A percentile compares a stretch with the other conserved stretches of the same genome.
These are phyloP conservation scores for Cardinalis cardinalis DNA, from an alignment of 2,113 vertebrate species.

Conservation along the genomic window DNA sequence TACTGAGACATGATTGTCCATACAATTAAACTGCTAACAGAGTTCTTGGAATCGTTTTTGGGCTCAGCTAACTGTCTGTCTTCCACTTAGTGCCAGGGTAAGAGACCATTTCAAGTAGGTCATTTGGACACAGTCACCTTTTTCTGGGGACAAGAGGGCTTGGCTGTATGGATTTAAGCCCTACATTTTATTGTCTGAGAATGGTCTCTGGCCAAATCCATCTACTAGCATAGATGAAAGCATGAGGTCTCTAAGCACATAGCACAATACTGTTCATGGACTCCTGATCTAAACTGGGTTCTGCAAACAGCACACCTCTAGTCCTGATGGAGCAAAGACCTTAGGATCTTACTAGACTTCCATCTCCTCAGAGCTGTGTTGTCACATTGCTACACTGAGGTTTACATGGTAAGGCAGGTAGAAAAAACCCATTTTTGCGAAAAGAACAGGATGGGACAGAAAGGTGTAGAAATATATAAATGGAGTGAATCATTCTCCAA, in stretches of 20 bases:
- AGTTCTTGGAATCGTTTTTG: background rate
- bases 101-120: background rate
- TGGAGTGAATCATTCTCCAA: background rate
- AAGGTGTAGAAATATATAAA: background rate
- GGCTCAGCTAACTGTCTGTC: background rate
- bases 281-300: background rate
- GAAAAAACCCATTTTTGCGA: background rate
- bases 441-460: background rate
- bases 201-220: background rate
- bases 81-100: background rate
- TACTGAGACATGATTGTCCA: background rate
- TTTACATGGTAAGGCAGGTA: background rate
- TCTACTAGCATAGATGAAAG: background rate
- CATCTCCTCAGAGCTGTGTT: background rate
- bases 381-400: background rate
- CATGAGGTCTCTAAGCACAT: background rate
- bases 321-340: background rate
- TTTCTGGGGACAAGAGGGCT: background rate
- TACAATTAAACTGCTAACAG: constrained; percentile 15
- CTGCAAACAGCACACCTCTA: background rate
- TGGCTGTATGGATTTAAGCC: background rate
- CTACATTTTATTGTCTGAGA: background rate
- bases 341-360: background rate
- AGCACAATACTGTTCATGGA: background rate
- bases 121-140: background rate